Base-by-base conservation (phyloP, 2,113 vertebrate species). In the Sinocyclocheilus maitianheensis region DNA sequence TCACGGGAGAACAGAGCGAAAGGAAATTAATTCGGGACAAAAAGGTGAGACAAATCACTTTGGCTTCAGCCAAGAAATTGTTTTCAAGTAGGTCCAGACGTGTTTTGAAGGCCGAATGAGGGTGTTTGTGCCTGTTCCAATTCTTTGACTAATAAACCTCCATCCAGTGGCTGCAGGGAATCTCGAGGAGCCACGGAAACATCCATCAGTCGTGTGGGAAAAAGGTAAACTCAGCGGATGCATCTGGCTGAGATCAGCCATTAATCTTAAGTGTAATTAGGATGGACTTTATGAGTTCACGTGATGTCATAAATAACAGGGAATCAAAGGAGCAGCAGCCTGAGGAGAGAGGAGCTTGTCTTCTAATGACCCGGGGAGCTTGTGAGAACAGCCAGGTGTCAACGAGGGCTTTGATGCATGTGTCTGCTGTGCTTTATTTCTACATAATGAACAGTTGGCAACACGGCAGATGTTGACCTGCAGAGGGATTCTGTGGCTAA, bases 201-300 rank as follows among this genome's bases (percentile, higher is more conserved):
- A 91, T 92, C 87, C 88, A 91, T 89, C 89, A 92, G 65, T 67
- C 62, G 86, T 84, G 76, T 81, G 90, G 92, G 90, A 92, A 69
- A 89, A 91, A 91, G 53, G 82, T 88, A 94, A 91, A 87, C 85
- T 83, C 84, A 83, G 89, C 83, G 93, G 92, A 92, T 84, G 85
- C 75, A 7, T 81, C 55, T 81, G 84, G 53, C 72, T 51, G 84
- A 85, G 43, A 84, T 85, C 85, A 48, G 90, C 67, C 90, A 91
- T 94, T 93, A 92, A 92, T 92, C 91, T 91, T 90, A 91, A 37
- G 51, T 88, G 80, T 90, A 94, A 93, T 94, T 93, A 94, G 87
- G 85, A 85, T 51, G 89, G 91, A 89, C 90, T 63, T 75, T 90
- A 93, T 43, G 46, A 90, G 87, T 14, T 65, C 69, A 86, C 40